Percentiles rank a stretch among this genome's conserved stretches.
These are phyloP conservation scores for Chiridota heheva DNA, from an alignment of 35 echinoderm and acorn worm species.

Conservation along the genomic window DNA sequence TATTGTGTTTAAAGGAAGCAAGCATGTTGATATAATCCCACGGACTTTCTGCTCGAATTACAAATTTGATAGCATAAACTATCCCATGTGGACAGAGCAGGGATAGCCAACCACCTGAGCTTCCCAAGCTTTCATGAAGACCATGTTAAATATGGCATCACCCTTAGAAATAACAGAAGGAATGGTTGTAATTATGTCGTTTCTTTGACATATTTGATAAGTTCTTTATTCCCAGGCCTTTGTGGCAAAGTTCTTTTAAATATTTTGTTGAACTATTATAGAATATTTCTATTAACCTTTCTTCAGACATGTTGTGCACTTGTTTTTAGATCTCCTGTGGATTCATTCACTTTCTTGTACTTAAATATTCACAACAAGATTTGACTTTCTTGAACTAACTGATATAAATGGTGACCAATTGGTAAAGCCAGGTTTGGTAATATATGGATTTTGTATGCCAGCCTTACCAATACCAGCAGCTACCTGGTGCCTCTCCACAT, in stretches of 20 bases:
- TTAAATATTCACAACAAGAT: slow-evolving; percentile 25
- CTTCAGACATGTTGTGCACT: slow-evolving; percentile 6
- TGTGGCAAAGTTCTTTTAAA: slow-evolving; percentile 3
- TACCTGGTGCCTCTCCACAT: slow-evolving; percentile 8
- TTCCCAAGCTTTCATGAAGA: slow-evolving; percentile 18
- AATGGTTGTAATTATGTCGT: slow-evolving; percentile 18
- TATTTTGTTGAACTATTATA: neutral
- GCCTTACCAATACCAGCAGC: slow-evolving; percentile 19
- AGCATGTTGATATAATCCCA: slow-evolving; percentile 45
- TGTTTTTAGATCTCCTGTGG: slow-evolving; percentile 7
- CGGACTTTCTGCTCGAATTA: slow-evolving; percentile 48
- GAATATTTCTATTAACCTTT: slow-evolving; percentile 23
- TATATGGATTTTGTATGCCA: slow-evolving; percentile 51
- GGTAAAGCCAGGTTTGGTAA: neutral
- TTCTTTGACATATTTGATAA: slow-evolving; percentile 12
- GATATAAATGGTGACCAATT: slow-evolving; percentile 36
- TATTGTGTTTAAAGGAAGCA: slow-evolving; percentile 9
- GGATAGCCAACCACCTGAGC: slow-evolving; percentile 18
- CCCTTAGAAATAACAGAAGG: neutral
- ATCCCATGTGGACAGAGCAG: slow-evolving; percentile 32
- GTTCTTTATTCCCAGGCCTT: neutral
- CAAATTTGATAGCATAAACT: slow-evolving; percentile 43
- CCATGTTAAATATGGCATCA: slow-evolving; percentile 18
- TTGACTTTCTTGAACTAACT: neutral
- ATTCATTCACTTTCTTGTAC: neutral